Conservation (phyloP, 2,888 invertebrate species). For the Aelia acuminata region DNA sequence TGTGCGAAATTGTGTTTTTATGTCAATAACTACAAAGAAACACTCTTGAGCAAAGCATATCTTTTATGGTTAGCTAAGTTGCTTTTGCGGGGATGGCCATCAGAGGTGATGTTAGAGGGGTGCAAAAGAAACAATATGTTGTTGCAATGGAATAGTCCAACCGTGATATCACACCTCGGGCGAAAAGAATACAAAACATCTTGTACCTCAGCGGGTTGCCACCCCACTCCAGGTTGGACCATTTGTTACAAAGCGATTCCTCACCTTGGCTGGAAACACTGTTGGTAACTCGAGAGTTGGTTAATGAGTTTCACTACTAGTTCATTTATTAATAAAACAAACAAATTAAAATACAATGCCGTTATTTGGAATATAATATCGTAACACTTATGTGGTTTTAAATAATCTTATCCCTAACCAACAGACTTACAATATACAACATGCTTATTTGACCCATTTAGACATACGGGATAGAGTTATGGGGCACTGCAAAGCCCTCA, state of each 20-base stretch:
- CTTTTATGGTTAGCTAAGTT: background rate
- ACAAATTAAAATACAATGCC: too few species aligned
- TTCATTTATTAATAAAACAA: background rate
- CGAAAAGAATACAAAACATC: background rate
- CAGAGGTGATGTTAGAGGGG: background rate
- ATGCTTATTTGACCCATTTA: too few species aligned
- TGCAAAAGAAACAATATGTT: background rate
- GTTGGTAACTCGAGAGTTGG: background rate
- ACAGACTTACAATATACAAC: too few species aligned
- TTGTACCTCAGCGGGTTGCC: background rate
- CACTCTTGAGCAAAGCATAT: background rate
- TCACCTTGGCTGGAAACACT: background rate
- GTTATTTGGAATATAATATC: too few species aligned
- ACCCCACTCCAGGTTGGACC: background rate
- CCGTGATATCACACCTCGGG: slow-evolving; percentile 1
- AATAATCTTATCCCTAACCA: too few species aligned
- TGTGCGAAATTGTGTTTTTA: too few species aligned
- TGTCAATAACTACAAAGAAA: background rate
- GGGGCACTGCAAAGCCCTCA: too few species aligned
- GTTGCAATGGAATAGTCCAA: background rate
- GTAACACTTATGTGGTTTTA: too few species aligned
- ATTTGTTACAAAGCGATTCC: background rate
- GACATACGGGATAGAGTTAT: too few species aligned
- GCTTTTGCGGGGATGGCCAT: background rate
- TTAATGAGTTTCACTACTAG: background rate